phyloP scores from a whole-genome alignment of 2,797 vertebrate species.

The Xiphorhynchus erythropygius region DNA sequence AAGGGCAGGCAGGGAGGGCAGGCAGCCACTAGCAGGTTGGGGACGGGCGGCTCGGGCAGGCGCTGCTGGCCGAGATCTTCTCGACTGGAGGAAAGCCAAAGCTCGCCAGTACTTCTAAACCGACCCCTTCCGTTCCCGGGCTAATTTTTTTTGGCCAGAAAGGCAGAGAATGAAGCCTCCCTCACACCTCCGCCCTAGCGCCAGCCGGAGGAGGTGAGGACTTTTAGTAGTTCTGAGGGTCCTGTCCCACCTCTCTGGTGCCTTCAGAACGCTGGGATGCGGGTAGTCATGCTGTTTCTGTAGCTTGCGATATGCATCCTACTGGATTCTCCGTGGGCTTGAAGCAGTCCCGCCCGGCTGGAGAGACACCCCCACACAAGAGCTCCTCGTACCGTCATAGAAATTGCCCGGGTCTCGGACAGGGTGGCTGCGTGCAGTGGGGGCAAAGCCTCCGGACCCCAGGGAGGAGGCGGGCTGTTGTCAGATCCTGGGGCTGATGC shows the following conservation, averaged over 20 bases:
- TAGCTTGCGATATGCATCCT: not conserved
- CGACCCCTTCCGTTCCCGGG: not conserved
- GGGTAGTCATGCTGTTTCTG: rapidly evolving
- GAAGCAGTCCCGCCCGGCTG: not conserved
- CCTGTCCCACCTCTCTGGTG: not conserved
- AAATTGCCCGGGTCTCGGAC: rapidly evolving
- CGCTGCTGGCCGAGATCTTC: not conserved
- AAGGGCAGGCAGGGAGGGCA: not conserved
- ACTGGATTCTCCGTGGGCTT: not conserved
- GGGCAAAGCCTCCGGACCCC: not conserved
- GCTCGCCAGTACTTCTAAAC: not conserved
- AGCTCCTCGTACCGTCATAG: not conserved
- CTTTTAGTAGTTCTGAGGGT: not conserved
- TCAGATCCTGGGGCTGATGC: not conserved
- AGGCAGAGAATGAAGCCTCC: not conserved
- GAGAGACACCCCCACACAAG: not conserved
- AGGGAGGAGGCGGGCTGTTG: not conserved
- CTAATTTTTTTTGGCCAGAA: not conserved
- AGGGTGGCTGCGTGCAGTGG: rapidly evolving
- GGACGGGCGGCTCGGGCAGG: not conserved
- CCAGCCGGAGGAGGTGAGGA: not conserved
- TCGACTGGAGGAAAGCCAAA: not conserved
- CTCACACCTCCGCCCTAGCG: rapidly evolving
- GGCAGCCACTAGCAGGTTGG: no score
- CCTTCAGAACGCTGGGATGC: not conserved